Conservation (phyloP, 2,797 vertebrate species). For the Sebastes glaucus region DNA sequence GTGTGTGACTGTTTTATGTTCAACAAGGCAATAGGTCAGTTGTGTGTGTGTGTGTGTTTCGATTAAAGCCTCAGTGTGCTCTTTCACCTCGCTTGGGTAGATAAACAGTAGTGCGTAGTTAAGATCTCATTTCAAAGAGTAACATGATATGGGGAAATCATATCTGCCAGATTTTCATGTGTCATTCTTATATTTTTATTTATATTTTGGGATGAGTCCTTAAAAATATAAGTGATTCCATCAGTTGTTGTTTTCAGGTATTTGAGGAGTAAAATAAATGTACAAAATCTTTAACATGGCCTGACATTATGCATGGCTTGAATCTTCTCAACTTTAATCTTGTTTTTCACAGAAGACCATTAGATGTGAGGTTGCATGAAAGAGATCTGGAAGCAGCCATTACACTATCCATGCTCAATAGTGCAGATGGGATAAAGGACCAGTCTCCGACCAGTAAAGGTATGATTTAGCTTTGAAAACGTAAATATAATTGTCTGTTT, state of each 20-base stretch:
- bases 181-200: neutral
- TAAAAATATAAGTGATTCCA: rapidly evolving
- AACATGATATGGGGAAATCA: neutral
- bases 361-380: conserved; percentile 86
- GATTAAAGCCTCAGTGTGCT: neutral
- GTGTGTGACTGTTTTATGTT: neutral
- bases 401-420: conserved; percentile 85
- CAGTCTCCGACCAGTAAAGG: conserved; percentile 66
- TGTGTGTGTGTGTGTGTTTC: neutral
- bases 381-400: conserved; percentile 91
- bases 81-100: neutral
- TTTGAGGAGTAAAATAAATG: neutral
- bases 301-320: neutral
- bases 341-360: conserved; percentile 78
- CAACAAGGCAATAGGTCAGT: neutral
- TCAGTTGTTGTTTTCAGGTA: neutral
- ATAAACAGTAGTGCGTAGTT: neutral
- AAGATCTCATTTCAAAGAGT: neutral
- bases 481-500: neutral
- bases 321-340: neutral
- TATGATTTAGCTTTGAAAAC: conserved; percentile 34
- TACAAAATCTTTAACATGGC: neutral
- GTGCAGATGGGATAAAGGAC: conserved; percentile 42
- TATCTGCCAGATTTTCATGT: neutral
- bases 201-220: neutral